A percentile compares a stretch with the other conserved stretches of the same genome.
Evolutionary conservation across 2,113 vertebrate genomes (phyloP).

Genomic region (Saiga tatarica): DNA sequence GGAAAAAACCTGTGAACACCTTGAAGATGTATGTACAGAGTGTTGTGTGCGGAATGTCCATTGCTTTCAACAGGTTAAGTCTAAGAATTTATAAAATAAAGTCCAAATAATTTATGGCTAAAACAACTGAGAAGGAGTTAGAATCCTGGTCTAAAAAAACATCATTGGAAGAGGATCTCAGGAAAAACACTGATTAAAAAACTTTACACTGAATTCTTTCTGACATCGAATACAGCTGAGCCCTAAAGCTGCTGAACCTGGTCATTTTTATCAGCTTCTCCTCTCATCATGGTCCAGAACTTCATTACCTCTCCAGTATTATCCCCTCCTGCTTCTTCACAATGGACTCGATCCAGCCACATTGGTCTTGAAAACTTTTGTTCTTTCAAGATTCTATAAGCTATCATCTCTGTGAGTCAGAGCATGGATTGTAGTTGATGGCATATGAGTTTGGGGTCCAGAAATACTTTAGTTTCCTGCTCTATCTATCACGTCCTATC

Average conservation of each 20-base stretch:
- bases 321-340: not conserved
- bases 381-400: not conserved
- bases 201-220: not conserved
- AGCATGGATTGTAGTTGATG: not conserved
- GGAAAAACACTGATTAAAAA: not conserved
- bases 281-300: not conserved
- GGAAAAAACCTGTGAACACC: not conserved
- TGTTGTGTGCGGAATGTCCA: not conserved
- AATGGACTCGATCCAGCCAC: not conserved
- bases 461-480: not conserved
- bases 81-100: not conserved
- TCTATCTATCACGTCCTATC: not conserved
- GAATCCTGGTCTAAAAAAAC: not conserved
- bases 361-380: not conserved
- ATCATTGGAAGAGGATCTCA: not conserved
- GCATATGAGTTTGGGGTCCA: not conserved
- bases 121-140: not conserved
- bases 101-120: not conserved
- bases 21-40: not conserved
- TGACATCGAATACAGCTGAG: not conserved
- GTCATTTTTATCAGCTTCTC: not conserved
- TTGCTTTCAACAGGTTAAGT: not conserved
- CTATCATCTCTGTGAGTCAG: not conserved
- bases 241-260: not conserved
- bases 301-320: not conserved